Conservation (phyloP, 2,888 invertebrate genomes). For the Pseudolycoriella hygida region DNA sequence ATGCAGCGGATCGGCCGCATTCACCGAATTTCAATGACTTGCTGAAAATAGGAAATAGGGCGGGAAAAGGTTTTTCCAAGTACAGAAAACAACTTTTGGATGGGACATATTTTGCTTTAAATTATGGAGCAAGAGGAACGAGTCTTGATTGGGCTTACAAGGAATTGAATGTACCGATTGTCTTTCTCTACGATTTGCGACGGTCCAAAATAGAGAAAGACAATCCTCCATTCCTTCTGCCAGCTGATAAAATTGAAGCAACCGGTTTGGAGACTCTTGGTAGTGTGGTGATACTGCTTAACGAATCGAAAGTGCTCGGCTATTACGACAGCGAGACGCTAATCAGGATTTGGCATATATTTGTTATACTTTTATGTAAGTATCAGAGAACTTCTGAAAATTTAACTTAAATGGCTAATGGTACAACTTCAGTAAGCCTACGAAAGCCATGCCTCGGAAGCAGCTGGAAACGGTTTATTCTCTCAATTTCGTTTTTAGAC, state of each 20-base stretch:
- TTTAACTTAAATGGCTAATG: no score
- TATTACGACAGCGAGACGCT: no score
- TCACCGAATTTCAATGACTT: slow-evolving; percentile 22
- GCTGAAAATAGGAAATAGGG: slow-evolving; percentile 23
- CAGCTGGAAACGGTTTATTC: no score
- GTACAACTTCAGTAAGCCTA: no score
- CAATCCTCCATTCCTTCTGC: slow-evolving; percentile 25
- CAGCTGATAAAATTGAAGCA: slow-evolving; percentile 23
- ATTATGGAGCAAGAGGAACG: slow-evolving; percentile 13
- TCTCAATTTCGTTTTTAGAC: no score
- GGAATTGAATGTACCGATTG: slow-evolving; percentile 21
- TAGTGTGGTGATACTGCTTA: slow-evolving; percentile 22
- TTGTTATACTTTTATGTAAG: no score
- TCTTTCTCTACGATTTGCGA: slow-evolving; percentile 26
- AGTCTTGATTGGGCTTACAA: slow-evolving; percentile 25
- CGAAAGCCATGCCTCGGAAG: no score
- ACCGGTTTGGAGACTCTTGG: no score
- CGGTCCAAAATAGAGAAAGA: slow-evolving; percentile 25
- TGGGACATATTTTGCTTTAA: slow-evolving; percentile 22
- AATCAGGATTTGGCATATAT: no score
- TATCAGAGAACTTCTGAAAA: no score
- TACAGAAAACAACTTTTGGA: slow-evolving; percentile 20
- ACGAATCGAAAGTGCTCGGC: slow-evolving; percentile 21
- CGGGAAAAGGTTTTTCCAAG: slow-evolving; percentile 18
- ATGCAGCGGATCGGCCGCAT: slow-evolving; percentile 28